Evolutionary conservation across 1,140 invertebrate genomes (phyloP), one percentile per base, ranked within the genome.

Genomic region (Drosophila nannoptera): DNA sequence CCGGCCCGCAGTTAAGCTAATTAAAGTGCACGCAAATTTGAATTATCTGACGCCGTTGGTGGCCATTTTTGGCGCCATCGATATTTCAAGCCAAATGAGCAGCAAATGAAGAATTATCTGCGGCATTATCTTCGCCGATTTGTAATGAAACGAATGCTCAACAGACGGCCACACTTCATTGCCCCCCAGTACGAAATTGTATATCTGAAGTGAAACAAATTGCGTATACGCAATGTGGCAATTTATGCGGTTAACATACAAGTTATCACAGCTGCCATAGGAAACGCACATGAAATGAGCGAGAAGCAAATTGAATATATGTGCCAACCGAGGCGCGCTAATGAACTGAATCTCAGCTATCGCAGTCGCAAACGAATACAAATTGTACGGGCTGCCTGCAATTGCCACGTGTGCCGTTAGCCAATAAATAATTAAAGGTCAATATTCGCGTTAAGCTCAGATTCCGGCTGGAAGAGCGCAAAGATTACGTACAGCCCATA

Each of bases 1-100:
- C 67, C 29, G 49, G 56, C 62, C n/a, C 59, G 40, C 61, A 72
- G 65, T 65, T 73, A 64, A 84, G 77, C 73, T 86, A 86, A 84
- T 86, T 84, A 77, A 86, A 80, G 81, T 86, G 81, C 69, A 86
- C 60, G 49, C 80, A 77, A 86, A 86, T 84, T 74, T 80, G 81
- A 83, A 58, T 83, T 84, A 83, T 78, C 75, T 64, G 35, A 48
- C 43, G 60, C 66, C 64, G 73, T 65, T 12, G 43, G 36, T 31
- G 77, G 63, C 50, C 40, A 59, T 55, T 59, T 66, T 66, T 5
- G 73, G 63, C 68, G 71, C 69, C 56, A 38, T 62, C 73, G 63
- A 67, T 71, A 71, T 71, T 54, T 61, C 63, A 60, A 42, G 49
- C 60, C 61, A 65, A 70, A 65, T 70, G 68, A 54, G 36, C 52